A percentile compares a stretch with the other conserved stretches of the same genome.
These are phyloP conservation scores for Gila orcuttii DNA, from an alignment of 2,113 vertebrate genomes.

Conservation along the genomic window DNA sequence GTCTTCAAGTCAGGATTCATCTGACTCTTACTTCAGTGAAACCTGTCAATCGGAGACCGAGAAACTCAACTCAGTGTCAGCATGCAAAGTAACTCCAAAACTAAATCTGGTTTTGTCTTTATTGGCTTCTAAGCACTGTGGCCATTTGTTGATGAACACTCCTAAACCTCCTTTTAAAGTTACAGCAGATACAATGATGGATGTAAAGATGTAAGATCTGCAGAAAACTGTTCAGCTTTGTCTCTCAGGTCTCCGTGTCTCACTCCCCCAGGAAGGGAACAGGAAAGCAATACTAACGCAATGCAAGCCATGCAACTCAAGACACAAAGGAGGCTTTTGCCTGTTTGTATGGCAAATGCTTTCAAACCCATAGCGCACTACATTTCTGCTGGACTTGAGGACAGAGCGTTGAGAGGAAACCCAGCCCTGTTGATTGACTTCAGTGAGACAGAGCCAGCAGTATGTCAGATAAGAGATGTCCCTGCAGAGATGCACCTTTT, in stretches of 20 bases:
- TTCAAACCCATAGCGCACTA: neutral
- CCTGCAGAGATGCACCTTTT: neutral
- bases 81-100: constrained; percentile 8
- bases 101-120: neutral
- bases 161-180: neutral
- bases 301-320: constrained; percentile 74
- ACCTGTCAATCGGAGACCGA: neutral
- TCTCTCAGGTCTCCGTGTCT: constrained; percentile 75
- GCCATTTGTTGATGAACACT: neutral
- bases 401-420: neutral
- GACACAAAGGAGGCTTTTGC: constrained; percentile 30
- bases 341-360: constrained; percentile 8
- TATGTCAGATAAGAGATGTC: constrained; percentile 19
- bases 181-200: constrained; percentile 20
- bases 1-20: neutral
- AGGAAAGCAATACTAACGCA: constrained; percentile 79
- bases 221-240: constrained; percentile 53
- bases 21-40: neutral
- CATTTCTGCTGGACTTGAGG: constrained; percentile 8
- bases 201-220: constrained; percentile 47
- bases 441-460: neutral
- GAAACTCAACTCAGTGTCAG: neutral
- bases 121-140: neutral
- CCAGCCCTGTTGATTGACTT: neutral
- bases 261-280: constrained; percentile 60